Evolutionary conservation across 2,797 vertebrate genomes (phyloP).

Genomic region (Sebastolobus alascanus): DNA sequence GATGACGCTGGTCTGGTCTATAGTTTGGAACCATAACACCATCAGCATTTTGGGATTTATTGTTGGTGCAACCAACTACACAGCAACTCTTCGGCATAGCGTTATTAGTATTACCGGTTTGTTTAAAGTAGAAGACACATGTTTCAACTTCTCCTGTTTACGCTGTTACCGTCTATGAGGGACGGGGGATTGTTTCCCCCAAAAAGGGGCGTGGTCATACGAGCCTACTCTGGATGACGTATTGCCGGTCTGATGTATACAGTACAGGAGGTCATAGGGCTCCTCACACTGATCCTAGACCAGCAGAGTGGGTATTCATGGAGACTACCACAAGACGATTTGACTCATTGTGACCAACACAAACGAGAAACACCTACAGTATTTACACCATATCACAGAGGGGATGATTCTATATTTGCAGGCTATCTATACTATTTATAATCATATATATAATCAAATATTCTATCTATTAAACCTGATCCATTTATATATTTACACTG

Average conservation of each 20-base stretch:
- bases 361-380: slow-evolving; percentile 49
- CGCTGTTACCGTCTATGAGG: too few species aligned
- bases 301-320: slow-evolving; percentile 27
- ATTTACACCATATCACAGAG: slow-evolving; percentile 71
- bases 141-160: too few species aligned
- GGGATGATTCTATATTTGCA: slow-evolving; percentile 49
- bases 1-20: too few species aligned
- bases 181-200: too few species aligned
- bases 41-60: too few species aligned
- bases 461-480: slow-evolving; percentile 63
- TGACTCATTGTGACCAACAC: slow-evolving; percentile 46
- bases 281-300: slow-evolving; percentile 41
- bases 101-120: too few species aligned
- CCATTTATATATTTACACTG: slow-evolving; percentile 70
- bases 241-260: neutral
- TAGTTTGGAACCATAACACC: too few species aligned
- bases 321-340: slow-evolving; percentile 23
- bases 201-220: too few species aligned
- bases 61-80: too few species aligned
- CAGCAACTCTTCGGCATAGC: too few species aligned
- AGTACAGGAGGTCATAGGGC: slow-evolving; percentile 14
- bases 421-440: slow-evolving; percentile 76
- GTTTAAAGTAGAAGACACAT: too few species aligned
- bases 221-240: too few species aligned
- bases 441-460: slow-evolving; percentile 65